These are phyloP conservation scores for Etia nguti DNA, from an alignment of 2,113 vertebrate species.

Conservation along the genomic window DNA sequence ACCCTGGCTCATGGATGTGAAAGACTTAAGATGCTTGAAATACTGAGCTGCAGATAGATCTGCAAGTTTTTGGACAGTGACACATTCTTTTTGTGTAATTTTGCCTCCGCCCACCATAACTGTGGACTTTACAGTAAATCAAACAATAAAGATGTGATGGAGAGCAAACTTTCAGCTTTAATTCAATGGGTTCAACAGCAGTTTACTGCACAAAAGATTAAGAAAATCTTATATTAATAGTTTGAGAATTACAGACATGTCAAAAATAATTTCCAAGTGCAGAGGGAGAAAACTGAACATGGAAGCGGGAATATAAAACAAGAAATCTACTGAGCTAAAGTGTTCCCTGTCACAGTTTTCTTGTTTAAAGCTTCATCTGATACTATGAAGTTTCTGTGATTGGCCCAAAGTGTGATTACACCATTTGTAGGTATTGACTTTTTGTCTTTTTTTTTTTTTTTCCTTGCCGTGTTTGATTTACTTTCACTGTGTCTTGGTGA, in stretches of 20 bases:
- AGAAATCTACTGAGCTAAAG: background rate
- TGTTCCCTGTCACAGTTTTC: background rate
- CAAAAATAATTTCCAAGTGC: background rate
- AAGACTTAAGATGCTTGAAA: background rate
- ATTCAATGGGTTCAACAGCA: background rate
- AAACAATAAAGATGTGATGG: background rate
- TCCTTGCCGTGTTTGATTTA: background rate
- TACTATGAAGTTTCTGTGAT: background rate
- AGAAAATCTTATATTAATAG: background rate
- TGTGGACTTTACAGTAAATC: background rate
- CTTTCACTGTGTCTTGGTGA: background rate
- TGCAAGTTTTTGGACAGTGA: background rate
- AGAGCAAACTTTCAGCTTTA: fast-evolving
- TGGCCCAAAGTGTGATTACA: background rate
- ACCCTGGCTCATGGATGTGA: background rate
- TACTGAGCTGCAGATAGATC: background rate
- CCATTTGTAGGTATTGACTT: fast-evolving
- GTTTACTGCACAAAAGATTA: background rate
- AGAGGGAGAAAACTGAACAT: background rate
- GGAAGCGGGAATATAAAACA: background rate
- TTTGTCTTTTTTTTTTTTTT: fast-evolving
- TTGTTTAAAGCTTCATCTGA: fast-evolving
- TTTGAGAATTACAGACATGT: background rate
- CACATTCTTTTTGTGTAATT: background rate
- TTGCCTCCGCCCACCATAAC: background rate